These are phyloP conservation scores for Lasioglossum calceatum DNA, from an alignment of 2,888 invertebrate species.

Conservation along the genomic window DNA sequence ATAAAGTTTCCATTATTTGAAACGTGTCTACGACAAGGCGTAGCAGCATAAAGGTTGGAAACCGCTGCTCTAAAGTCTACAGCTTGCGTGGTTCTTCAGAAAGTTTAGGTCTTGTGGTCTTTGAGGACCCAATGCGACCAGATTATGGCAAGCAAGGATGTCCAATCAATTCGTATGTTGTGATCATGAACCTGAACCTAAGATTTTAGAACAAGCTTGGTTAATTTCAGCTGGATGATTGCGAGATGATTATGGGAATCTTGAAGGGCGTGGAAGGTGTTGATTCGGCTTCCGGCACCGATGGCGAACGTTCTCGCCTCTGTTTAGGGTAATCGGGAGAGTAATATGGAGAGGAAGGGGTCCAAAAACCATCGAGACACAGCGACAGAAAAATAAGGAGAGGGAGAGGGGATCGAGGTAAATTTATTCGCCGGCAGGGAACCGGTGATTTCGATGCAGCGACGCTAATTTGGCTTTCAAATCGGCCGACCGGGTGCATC, in stretches of 20 bases:
- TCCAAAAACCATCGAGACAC: not conserved
- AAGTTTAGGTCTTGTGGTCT: not conserved
- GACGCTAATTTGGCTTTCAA: conserved; percentile 73
- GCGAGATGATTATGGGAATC: not conserved
- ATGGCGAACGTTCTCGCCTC: not conserved
- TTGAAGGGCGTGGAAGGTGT: not conserved
- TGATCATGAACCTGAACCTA: not conserved
- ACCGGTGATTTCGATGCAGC: conserved; percentile 70
- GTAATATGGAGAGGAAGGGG: not conserved
- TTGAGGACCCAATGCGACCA: not conserved
- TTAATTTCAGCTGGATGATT: not conserved
- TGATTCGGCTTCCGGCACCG: not conserved
- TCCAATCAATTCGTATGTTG: not conserved
- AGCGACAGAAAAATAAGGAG: not conserved
- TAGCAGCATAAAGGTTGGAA: too few relatives aligned
- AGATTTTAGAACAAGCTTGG: not conserved
- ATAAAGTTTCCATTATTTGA: too few relatives aligned
- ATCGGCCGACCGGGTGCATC: conserved; percentile 74
- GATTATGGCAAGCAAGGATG: not conserved
- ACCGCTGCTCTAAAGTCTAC: too few relatives aligned
- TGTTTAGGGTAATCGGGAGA: not conserved
- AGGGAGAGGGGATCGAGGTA: conserved; percentile 26
- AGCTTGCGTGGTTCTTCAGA: not conserved
- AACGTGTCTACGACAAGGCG: too few relatives aligned
- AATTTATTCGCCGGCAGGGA: conserved; percentile 67